Conservation (phyloP, 2,113 vertebrate species). For the Pelmatolapia mariae region DNA sequence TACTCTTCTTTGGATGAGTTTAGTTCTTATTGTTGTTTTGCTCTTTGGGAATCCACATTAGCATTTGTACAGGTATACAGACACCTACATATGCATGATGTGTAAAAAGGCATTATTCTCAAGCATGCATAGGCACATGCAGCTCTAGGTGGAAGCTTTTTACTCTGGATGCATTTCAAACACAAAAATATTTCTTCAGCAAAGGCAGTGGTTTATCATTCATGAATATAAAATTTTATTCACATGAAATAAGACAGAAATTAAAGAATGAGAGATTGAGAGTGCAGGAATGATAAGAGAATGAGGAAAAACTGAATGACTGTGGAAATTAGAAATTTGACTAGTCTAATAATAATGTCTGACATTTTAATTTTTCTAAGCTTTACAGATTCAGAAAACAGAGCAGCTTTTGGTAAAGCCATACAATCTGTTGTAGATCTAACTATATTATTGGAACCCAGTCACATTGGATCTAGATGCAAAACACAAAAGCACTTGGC, state of each 20-base stretch:
- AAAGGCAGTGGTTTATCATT: neutral
- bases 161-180: neutral
- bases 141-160: neutral
- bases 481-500: neutral
- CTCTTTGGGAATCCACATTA: neutral
- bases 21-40: neutral
- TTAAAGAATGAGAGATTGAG: neutral
- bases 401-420: neutral
- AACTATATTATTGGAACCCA: neutral
- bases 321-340: neutral
- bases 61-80: neutral
- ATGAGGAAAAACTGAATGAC: neutral
- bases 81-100: neutral
- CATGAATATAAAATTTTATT: constrained; percentile 1
- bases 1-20: neutral
- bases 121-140: neutral
- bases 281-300: neutral
- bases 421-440: neutral
- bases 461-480: neutral
- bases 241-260: neutral
- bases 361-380: neutral
- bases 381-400: neutral
- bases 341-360: neutral
- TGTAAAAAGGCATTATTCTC: neutral
- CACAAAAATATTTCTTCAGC: neutral